Conservation (phyloP, 1,140 invertebrate species). For the Nephila pilipes region DNA sequence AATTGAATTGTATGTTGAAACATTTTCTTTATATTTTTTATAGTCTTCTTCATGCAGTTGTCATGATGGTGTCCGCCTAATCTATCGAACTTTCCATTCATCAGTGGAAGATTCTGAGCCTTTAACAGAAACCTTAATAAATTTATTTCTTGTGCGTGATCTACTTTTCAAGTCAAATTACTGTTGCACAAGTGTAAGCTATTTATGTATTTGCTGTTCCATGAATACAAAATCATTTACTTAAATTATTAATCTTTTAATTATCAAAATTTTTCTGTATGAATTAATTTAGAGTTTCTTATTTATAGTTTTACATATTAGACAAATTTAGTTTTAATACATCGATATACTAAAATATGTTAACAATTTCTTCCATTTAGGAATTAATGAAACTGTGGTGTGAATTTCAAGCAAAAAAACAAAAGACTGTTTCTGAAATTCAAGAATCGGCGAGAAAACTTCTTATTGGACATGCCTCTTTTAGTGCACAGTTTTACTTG, state of each 20-base stretch:
- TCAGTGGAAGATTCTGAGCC: slow-evolving; percentile 49
- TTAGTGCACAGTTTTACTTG: slow-evolving; percentile 77
- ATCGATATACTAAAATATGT: background rate
- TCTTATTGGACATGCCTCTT: slow-evolving; percentile 70
- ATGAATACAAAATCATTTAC: background rate
- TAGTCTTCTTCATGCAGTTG: slow-evolving; percentile 64
- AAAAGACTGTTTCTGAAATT: slow-evolving; percentile 64
- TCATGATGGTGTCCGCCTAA: slow-evolving; percentile 71
- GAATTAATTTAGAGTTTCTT: background rate
- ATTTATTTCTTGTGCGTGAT: slow-evolving; percentile 75
- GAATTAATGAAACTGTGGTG: slow-evolving; percentile 76
- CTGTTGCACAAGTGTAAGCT: slow-evolving; percentile 75
- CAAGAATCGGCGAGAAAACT: slow-evolving; percentile 69
- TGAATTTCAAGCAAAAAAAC: slow-evolving; percentile 74
- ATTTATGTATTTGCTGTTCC: background rate
- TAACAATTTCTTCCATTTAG: background rate
- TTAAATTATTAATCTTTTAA: background rate
- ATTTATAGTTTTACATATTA: background rate
- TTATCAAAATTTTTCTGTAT: background rate
- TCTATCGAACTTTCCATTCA: slow-evolving; percentile 34
- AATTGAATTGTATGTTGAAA: no score
- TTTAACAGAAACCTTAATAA: slow-evolving; percentile 73
- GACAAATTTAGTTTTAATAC: background rate
- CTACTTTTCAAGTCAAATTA: slow-evolving; percentile 72
- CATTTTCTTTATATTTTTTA: background rate